Conservation (phyloP, 2,888 invertebrate species). For the Hololepta plana region DNA sequence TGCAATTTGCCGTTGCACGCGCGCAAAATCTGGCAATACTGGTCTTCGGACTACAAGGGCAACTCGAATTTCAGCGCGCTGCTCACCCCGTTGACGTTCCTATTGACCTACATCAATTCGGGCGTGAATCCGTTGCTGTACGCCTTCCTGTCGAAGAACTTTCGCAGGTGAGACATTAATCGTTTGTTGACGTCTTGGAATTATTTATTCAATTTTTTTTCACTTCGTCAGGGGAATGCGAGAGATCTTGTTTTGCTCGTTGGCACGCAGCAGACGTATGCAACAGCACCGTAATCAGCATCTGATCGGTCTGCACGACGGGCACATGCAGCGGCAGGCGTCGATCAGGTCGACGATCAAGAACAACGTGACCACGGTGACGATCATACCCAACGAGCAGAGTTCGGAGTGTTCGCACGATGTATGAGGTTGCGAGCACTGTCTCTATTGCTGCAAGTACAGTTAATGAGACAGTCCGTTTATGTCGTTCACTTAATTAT, state of each 20-base stretch:
- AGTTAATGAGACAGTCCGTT: too few relatives aligned
- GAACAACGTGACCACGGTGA: slow-evolving; percentile 20
- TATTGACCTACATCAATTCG: slow-evolving; percentile 78
- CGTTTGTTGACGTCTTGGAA: neutral
- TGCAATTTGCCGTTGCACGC: slow-evolving; percentile 84
- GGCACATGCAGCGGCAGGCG: slow-evolving; percentile 15
- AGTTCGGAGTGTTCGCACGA: slow-evolving; percentile 22
- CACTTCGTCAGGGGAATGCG: slow-evolving; percentile 48
- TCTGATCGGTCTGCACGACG: slow-evolving; percentile 14
- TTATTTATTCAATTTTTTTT: neutral
- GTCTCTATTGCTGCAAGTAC: slow-evolving; percentile 18
- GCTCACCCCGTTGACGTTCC: slow-evolving; percentile 70
- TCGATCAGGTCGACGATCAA: slow-evolving; percentile 20
- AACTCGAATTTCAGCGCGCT: slow-evolving; percentile 57
- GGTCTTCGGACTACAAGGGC: slow-evolving; percentile 36
- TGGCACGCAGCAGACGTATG: slow-evolving; percentile 15
- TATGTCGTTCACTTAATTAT: too few relatives aligned
- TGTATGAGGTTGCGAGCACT: slow-evolving; percentile 21
- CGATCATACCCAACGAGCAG: slow-evolving; percentile 20
- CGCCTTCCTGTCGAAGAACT: slow-evolving; percentile 60
- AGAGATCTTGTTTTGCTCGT: slow-evolving; percentile 52
- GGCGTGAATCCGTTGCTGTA: slow-evolving; percentile 81
- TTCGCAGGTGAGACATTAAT: slow-evolving; percentile 24
- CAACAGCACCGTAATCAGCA: slow-evolving; percentile 17
- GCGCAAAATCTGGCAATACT: slow-evolving; percentile 74